A percentile compares a stretch with the other conserved stretches of the same genome.
These are phyloP conservation scores for Molossus alvarezi DNA, from an alignment of 2,797 vertebrate genomes.

Conservation along the genomic window DNA sequence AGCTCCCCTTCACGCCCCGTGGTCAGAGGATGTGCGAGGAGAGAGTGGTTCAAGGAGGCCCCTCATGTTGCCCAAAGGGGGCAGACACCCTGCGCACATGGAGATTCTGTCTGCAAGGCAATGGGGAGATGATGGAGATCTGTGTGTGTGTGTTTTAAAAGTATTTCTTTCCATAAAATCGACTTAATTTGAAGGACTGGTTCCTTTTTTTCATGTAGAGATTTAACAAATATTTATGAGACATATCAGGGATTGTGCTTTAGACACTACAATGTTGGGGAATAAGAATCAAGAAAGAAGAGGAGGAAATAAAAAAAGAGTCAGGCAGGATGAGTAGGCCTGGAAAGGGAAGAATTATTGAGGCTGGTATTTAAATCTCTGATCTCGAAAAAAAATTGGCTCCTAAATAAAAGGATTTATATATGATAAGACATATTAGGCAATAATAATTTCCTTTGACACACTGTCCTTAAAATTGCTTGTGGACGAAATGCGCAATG, in stretches of 20 bases:
- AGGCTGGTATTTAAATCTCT: not conserved
- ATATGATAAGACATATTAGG: not conserved
- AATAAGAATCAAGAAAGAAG: not conserved
- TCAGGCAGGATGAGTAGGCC: not conserved
- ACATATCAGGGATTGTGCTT: not conserved
- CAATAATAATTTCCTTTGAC: not conserved
- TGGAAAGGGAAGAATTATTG: not conserved
- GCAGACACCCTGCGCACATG: too few relatives aligned
- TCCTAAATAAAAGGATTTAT: not conserved
- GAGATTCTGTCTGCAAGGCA: not conserved
- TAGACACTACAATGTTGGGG: not conserved
- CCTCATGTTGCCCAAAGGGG: not conserved
- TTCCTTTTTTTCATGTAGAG: not conserved
- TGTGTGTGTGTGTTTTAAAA: not conserved
- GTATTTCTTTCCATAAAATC: slow-evolving; percentile 34
- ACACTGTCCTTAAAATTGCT: not conserved
- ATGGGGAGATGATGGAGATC: not conserved
- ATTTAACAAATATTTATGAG: not conserved
- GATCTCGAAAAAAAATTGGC: not conserved
- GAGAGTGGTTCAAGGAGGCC: too few relatives aligned
- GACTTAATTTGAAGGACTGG: not conserved
- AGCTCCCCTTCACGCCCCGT: too few relatives aligned
- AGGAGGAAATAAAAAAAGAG: not conserved
- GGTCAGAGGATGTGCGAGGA: too few relatives aligned
- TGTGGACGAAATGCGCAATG: not conserved